Evolutionary conservation across 2,888 invertebrate genomes (phyloP), one percentile per base, ranked within the genome.

Genomic region (Sclerodermus sp.): DNA sequence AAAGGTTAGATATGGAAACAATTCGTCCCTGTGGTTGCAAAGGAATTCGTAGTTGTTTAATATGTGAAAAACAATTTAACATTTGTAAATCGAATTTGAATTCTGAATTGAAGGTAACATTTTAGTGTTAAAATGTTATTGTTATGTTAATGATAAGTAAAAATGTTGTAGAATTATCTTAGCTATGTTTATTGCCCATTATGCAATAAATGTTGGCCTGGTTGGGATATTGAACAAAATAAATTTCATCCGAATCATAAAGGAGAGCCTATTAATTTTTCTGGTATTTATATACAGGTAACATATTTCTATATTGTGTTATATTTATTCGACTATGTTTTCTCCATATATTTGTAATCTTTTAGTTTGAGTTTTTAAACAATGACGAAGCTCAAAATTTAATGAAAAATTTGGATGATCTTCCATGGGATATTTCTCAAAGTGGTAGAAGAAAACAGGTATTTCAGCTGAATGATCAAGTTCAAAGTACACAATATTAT

Each of bases 391-490:
- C 91, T 68, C 63, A 74, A 0, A 57, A 73, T 2, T 77, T 96
- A 10, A 82, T 90, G 53, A 74, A 81, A 44, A 82, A 84, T 47
- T 85, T 97, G 10, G 94, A 97, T 72, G 79, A 81, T 53, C 81
- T 91, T 57, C 87, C 89, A 0, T 99, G 98, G 97, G 88, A 89
- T 60, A 81, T 83, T 32, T 98, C 98, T 0, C 98, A 98, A 78
- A 97, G 96, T 76, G 98, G 98, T 0, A 83, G 98, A 45, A 84
- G 93, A 50, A 99, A 99, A 77, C 97, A 97, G 78, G 84, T 85
- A 66, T 23, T 4, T 14, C 8, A 8, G 8, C 8, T 23, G 8
- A 23, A 8, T 38, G 10, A 37, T 37, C 29, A 39, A 45, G n/a
- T 13, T 17, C 12, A 9, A 13, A 12, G n/a, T 41, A 17, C 5